Conservation (phyloP, 64 coral and sea anemone genomes). For the Montipora efflorescens region DNA sequence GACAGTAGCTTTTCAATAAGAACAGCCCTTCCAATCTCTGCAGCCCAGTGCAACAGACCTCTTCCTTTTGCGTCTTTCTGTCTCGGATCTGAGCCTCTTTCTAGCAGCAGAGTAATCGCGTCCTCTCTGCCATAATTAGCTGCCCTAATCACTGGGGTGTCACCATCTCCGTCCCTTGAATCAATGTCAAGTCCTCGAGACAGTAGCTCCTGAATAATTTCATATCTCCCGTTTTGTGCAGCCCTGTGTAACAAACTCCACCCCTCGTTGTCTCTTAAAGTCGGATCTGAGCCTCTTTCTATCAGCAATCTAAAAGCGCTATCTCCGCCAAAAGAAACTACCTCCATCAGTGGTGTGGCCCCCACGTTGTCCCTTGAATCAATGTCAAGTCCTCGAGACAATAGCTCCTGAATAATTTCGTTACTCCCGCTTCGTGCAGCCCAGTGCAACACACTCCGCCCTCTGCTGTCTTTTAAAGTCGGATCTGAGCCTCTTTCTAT, state of each 20-base stretch:
- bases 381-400: not conserved
- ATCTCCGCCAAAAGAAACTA: fast-evolving
- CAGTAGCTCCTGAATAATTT: not conserved
- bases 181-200: not conserved
- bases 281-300: not conserved
- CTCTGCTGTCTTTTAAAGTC: not conserved
- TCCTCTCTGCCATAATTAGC: fast-evolving
- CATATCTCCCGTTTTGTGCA: not conserved
- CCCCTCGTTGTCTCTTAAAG: not conserved
- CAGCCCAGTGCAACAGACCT: not conserved
- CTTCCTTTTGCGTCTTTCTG: not conserved
- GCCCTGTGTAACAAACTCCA: not conserved
- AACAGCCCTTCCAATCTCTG: not conserved
- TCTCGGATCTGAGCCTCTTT: not conserved
- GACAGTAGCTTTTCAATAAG: slow-evolving; percentile 13
- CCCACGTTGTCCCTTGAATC: not conserved
- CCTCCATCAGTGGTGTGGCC: not conserved
- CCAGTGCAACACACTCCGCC: not conserved
- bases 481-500: not conserved
- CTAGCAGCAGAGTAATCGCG: not conserved
- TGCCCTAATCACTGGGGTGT: not conserved
- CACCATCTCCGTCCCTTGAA: not conserved
- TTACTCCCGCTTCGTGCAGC: not conserved
- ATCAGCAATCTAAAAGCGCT: not conserved
- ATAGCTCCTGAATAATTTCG: not conserved